A percentile compares a stretch with the other conserved stretches of the same genome.
These are phyloP conservation scores for Sesia apiformis DNA, from an alignment of 2,888 invertebrate species.

Conservation along the genomic window DNA sequence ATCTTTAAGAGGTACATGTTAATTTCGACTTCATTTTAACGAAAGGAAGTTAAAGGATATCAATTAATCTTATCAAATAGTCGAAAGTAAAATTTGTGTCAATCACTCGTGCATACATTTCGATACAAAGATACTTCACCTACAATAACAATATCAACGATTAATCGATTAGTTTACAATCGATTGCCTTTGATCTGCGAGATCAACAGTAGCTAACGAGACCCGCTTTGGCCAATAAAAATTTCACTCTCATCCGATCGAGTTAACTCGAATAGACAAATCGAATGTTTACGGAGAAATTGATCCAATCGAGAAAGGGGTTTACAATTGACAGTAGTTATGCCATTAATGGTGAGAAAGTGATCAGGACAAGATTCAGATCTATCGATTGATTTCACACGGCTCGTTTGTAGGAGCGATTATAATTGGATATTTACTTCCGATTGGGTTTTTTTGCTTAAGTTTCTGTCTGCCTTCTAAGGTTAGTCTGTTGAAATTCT, in stretches of 20 bases:
- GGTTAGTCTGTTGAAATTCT: background rate
- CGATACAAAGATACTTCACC: conserved; percentile 8
- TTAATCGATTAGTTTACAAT: background rate
- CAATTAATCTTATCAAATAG: no score
- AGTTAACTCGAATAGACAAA: conserved; percentile 9
- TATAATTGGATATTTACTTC: conserved; percentile 11
- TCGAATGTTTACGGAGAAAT: conserved; percentile 36
- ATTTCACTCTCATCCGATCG: conserved; percentile 21
- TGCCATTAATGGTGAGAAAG: conserved; percentile 30
- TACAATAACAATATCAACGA: background rate
- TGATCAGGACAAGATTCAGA: conserved; percentile 23
- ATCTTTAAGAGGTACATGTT: no score
- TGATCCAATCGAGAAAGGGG: conserved; percentile 34
- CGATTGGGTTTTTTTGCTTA: background rate
- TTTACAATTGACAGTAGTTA: conserved; percentile 30
- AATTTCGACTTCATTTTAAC: no score
- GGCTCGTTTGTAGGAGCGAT: conserved; percentile 25
- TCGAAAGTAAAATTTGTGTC: conserved; percentile 2
- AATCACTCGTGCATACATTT: conserved; percentile 23
- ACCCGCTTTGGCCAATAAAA: conserved; percentile 23
- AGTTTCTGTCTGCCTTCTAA: background rate
- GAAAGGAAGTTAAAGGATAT: no score
- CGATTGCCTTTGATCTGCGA: background rate
- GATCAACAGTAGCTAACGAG: conserved; percentile 32
- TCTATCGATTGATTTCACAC: conserved; percentile 26